phyloP scores from a whole-genome alignment of 2,797 vertebrate genomes.

The Acestrorhynchus altus region DNA sequence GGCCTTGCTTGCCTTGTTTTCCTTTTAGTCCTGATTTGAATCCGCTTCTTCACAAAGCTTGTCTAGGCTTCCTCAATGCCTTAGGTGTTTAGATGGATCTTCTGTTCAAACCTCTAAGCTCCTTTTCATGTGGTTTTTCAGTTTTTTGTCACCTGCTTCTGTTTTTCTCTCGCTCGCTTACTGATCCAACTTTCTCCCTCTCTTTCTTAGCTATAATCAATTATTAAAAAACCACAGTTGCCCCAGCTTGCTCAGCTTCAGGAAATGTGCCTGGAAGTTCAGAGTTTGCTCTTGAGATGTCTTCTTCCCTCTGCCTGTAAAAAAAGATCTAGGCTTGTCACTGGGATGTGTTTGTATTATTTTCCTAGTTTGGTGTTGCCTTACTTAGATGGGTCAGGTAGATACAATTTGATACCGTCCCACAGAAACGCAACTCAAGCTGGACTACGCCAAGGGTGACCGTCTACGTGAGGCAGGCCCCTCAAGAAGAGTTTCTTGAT shows the following conservation, averaged over 20 bases:
- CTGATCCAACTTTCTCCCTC: background rate
- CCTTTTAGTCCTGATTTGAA: background rate
- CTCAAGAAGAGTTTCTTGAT: constrained; percentile 24
- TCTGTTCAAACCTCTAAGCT: background rate
- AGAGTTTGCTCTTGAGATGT: constrained; percentile 5
- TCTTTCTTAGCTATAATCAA: constrained; percentile 59
- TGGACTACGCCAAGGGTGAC: constrained; percentile 59
- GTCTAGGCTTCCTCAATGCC: background rate
- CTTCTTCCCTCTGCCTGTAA: constrained; percentile 34
- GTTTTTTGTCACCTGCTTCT: background rate
- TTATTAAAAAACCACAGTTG: constrained; percentile 71
- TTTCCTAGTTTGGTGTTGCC: constrained; percentile 66
- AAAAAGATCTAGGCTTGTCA: constrained; percentile 41
- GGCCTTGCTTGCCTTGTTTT: background rate
- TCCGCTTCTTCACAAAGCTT: background rate
- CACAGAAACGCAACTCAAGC: constrained; percentile 49
- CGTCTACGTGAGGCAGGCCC: background rate
- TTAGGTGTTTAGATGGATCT: background rate
- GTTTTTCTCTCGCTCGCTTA: constrained; percentile 8
- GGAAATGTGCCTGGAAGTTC: background rate
- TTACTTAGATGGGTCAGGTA: constrained; percentile 68
- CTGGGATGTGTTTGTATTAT: constrained; percentile 55
- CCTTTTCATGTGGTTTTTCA: background rate
- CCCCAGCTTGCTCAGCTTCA: constrained; percentile 54
- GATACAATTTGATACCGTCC: constrained; percentile 70